Evolutionary conservation across 2,113 vertebrate species (phyloP), one percentile per base, ranked within the genome.

Genomic region (Xyliphius kryptos): DNA sequence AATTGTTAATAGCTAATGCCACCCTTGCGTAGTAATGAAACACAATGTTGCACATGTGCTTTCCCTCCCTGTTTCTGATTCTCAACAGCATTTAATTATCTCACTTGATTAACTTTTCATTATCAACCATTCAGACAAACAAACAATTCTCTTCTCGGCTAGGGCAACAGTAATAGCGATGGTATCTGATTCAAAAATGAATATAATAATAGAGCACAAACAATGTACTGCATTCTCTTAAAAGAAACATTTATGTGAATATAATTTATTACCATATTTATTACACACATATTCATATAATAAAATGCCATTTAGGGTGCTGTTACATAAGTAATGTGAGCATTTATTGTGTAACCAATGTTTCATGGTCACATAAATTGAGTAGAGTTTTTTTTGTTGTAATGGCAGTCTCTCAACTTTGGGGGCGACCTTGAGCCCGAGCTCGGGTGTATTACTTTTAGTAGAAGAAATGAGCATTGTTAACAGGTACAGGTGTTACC

Each of bases 41-140:
- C 75, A 72, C 69, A 61, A 68, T 75, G 76, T 77, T 75, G 74
- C 75, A 76, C 74, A 78, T 67, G 68, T 69, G 71, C 68, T 58
- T 60, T 71, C 63, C 71, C 59, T 73, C 76, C 71, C 67, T 69
- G 56, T 49, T 51, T 63, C 51, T 69, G 52, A 69, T 74, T 78
- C 70, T 66, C 67, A 80, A 80, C 81, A 83, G 64, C 77, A 79
- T 77, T 82, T 75, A 82, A 74, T 86, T 82, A 83, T 82, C 78
- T 78, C 80, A 80, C 73, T 78, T 85, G 81, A 86, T 85, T 82
- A 84, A 82, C 83, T 86, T 86, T 85, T 82, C 77, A 82, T 83
- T 80, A 76, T 44, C 47, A 26, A 75, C 77, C 77, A 73, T 66
- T 74, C 41, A 60, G 69, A 69, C 80, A 79, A 79, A 82, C 81